Percentiles rank a stretch among this genome's conserved stretches.
Conservation (phyloP, 2,797 vertebrate genomes). For the Muraenolepis orangiensis region DNA sequence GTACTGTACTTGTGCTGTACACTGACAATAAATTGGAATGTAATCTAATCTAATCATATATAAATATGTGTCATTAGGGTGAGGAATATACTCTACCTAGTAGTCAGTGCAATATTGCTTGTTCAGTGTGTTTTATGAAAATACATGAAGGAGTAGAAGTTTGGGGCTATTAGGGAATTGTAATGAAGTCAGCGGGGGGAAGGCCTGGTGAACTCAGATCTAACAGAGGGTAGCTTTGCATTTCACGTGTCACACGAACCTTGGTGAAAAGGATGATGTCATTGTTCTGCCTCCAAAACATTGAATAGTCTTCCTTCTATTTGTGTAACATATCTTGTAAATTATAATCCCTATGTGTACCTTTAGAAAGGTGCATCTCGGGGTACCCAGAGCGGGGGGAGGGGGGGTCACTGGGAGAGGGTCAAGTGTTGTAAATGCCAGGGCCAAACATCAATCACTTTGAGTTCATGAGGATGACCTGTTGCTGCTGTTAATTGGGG, state of each 20-base stretch:
- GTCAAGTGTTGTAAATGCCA: not conserved
- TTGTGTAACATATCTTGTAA: not conserved
- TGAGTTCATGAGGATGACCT: not conserved
- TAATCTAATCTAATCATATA: not conserved
- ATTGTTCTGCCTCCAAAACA: too few relatives aligned
- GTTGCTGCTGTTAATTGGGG: not conserved
- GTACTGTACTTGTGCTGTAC: too few relatives aligned
- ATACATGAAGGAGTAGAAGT: conserved; percentile 42
- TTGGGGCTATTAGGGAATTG: conserved; percentile 32
- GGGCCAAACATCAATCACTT: not conserved
- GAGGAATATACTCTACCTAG: not conserved
- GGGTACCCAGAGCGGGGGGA: not conserved
- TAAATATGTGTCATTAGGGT: not conserved
- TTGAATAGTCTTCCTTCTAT: too few relatives aligned
- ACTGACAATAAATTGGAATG: too few relatives aligned
- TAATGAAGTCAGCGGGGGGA: conserved; percentile 44
- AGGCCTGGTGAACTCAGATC: not conserved
- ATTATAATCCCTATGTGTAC: not conserved
- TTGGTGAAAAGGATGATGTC: not conserved
- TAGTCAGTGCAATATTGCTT: conserved; percentile 43
- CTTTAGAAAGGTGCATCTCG: not conserved
- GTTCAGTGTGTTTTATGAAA: conserved; percentile 59
- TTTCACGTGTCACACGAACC: not conserved
- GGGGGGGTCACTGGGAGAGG: too few relatives aligned
- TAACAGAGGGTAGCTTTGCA: not conserved